Percentiles rank a stretch among this genome's conserved stretches.
phyloP scores from a whole-genome alignment of 2,888 invertebrate genomes.

The Phasia obesa region DNA sequence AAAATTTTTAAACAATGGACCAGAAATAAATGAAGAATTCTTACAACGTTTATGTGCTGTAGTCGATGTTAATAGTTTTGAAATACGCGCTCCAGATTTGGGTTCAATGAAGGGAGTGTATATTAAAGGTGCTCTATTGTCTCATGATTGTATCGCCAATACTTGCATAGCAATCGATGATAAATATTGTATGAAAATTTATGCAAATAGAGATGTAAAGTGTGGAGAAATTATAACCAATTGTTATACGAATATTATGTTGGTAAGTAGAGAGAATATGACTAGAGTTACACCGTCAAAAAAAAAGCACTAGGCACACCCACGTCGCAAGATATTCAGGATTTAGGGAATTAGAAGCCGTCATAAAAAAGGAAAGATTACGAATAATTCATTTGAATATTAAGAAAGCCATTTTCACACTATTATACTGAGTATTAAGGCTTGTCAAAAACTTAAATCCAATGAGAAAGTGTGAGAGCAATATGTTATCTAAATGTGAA shows the following conservation, averaged over 20 bases:
- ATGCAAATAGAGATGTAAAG: conserved; percentile 86
- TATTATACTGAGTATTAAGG: too few species aligned
- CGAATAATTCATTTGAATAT: too few species aligned
- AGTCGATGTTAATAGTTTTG: conserved; percentile 90
- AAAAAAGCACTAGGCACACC: too few species aligned
- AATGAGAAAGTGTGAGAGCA: too few species aligned
- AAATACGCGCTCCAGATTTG: conserved; percentile 84
- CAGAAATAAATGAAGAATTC: conserved; percentile 82
- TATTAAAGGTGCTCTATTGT: conserved; percentile 86
- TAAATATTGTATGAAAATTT: conserved; percentile 86
- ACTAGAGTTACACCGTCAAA: too few species aligned
- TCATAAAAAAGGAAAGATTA: too few species aligned
- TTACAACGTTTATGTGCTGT: conserved; percentile 88
- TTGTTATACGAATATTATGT: conserved; percentile 88
- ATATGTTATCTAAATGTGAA: too few species aligned
- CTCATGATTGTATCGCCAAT: conserved; percentile 89
- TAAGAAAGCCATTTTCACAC: too few species aligned
- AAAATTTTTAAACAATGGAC: conserved; percentile 74
- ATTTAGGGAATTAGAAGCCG: too few species aligned
- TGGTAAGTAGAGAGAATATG: too few species aligned
- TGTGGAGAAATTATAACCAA: conserved; percentile 86
- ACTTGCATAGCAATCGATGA: conserved; percentile 89
- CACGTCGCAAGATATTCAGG: too few species aligned
- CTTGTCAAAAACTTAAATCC: too few species aligned
- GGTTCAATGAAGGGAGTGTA: conserved; percentile 87